Evolutionary conservation across 2,113 vertebrate species (phyloP).

Genomic region (Hippoglossus stenolepis): DNA sequence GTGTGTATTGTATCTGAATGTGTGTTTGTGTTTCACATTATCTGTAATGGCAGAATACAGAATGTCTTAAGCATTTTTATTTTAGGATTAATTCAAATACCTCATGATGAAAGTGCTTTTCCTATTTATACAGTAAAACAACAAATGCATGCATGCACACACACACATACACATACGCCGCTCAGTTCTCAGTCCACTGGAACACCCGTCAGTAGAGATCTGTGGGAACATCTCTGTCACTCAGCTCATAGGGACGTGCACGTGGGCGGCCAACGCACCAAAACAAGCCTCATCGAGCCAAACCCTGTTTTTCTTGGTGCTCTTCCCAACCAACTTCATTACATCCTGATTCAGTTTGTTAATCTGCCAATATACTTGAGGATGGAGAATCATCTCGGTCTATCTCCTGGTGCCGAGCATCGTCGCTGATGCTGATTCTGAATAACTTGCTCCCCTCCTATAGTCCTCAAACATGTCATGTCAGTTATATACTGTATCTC

Average conservation of each 20-base stretch:
- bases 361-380: neutral
- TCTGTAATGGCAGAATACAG: neutral
- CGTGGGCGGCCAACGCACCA: slow-evolving; percentile 41
- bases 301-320: slow-evolving; percentile 69
- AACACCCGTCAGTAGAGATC: slow-evolving; percentile 31
- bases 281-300: slow-evolving; percentile 52
- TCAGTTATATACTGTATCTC: neutral
- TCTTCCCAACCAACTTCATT: slow-evolving; percentile 45
- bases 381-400: neutral
- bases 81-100: neutral
- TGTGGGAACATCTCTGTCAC: slow-evolving; percentile 70
- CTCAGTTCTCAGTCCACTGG: slow-evolving; percentile 24
- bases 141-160: no score
- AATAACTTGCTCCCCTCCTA: neutral
- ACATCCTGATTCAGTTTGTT: slow-evolving; percentile 6
- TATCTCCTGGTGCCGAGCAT: neutral
- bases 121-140: no score
- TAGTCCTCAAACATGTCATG: neutral
- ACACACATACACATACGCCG: no score
- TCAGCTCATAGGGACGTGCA: slow-evolving; percentile 49
- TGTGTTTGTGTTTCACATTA: neutral
- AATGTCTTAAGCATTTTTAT: neutral
- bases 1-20: neutral
- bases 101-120: no score
- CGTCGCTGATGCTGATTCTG: neutral